Percentiles rank a stretch among this genome's conserved stretches.
These are phyloP conservation scores for Poeciliopsis occidentalis DNA, from an alignment of 2,113 vertebrate species.

Conservation along the genomic window DNA sequence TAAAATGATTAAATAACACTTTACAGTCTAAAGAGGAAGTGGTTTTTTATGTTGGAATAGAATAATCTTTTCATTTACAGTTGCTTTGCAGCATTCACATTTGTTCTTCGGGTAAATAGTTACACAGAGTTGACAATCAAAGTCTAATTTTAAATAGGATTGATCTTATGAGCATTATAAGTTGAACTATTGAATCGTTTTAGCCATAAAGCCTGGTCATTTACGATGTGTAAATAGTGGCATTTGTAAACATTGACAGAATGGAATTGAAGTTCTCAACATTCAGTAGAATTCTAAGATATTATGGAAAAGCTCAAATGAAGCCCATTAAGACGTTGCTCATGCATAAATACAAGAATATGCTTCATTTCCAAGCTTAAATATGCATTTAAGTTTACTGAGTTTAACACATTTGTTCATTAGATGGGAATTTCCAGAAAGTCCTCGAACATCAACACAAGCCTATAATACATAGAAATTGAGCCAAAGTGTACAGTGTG, in stretches of 20 bases:
- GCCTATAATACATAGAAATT: constrained; percentile 53
- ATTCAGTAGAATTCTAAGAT: constrained; percentile 44
- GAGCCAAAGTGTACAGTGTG: constrained; percentile 85
- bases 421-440: constrained; percentile 22
- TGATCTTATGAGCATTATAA: constrained; percentile 26
- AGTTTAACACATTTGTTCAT: constrained; percentile 12
- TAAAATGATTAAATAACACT: constrained; percentile 8
- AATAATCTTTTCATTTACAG: constrained; percentile 15
- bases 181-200: constrained; percentile 6
- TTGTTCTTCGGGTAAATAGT: constrained; percentile 35
- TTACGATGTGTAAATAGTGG: constrained; percentile 50
- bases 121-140: constrained; percentile 78
- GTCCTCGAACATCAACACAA: constrained; percentile 28
- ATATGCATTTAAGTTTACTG: constrained; percentile 37
- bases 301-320: constrained; percentile 5
- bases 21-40: constrained; percentile 12
- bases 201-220: constrained; percentile 26
- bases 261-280: constrained; percentile 22
- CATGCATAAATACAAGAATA: constrained; percentile 52
- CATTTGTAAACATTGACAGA: background rate
- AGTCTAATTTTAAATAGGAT: constrained; percentile 39
- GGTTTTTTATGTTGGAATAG: constrained; percentile 35
- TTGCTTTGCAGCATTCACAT: constrained; percentile 16
- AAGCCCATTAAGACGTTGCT: constrained; percentile 35
- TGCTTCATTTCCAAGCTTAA: constrained; percentile 40